Percentiles rank a stretch among this genome's conserved stretches.
These are phyloP conservation scores for Azorinus chamasolen DNA, from an alignment of 2,888 invertebrate species.

Conservation along the genomic window DNA sequence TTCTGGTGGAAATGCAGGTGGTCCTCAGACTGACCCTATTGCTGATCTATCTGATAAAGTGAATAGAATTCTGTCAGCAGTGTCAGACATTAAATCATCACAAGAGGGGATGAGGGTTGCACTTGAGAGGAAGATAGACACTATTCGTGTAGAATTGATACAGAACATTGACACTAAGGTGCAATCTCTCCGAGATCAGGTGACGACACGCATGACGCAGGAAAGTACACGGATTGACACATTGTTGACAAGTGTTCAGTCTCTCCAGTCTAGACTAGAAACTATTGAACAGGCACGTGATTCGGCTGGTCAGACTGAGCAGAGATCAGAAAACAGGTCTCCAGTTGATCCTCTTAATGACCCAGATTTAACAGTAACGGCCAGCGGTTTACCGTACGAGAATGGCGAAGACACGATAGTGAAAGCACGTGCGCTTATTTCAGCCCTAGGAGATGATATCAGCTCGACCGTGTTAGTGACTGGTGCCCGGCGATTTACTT, in stretches of 20 bases:
- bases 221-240: conserved; percentile 11
- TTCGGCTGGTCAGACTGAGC: neutral
- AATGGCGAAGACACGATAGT: conserved; percentile 3
- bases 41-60: too few relatives aligned
- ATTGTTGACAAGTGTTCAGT: conserved; percentile 9
- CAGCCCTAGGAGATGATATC: conserved; percentile 15
- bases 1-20: too few relatives aligned
- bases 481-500: neutral
- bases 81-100: neutral
- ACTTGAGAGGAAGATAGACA: conserved; percentile 36
- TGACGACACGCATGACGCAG: conserved; percentile 1
- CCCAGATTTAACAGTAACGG: conserved; percentile 18
- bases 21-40: too few relatives aligned
- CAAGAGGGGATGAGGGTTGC: conserved; percentile 13
- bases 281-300: neutral
- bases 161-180: conserved; percentile 20
- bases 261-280: neutral
- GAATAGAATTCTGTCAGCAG: too few relatives aligned
- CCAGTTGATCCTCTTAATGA: conserved; percentile 4
- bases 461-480: neutral
- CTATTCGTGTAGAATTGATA: conserved; percentile 25
- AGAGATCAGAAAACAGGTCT: neutral
- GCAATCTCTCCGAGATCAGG: conserved; percentile 2
- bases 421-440: conserved; percentile 2
- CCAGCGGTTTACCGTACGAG: conserved; percentile 3